Conservation (phyloP, 2,797 vertebrate genomes). For the Sebastes hopkinsi region DNA sequence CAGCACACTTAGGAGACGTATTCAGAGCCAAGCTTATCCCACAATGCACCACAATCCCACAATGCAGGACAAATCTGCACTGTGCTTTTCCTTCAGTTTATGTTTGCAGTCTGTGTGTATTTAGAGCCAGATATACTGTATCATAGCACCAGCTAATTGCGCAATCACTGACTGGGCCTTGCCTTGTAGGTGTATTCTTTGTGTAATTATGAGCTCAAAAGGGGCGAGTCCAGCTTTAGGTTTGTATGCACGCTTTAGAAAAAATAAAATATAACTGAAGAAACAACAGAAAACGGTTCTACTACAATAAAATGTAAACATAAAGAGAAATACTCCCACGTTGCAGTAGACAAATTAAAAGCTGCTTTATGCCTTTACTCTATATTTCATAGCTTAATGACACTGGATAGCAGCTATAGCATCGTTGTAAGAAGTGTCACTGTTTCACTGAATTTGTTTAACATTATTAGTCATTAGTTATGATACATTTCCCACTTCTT, state of each 20-base stretch:
- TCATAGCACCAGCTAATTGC: not conserved
- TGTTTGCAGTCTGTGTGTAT: not conserved
- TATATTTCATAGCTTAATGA: not conserved
- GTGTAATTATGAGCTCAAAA: not conserved
- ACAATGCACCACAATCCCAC: not conserved
- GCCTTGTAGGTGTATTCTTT: not conserved
- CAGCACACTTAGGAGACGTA: not conserved
- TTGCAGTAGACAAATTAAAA: not conserved
- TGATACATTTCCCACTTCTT: not conserved
- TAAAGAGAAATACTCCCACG: not conserved
- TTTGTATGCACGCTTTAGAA: not conserved
- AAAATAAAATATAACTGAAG: not conserved
- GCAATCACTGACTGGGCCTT: not conserved
- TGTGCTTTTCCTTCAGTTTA: not conserved
- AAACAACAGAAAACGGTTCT: not conserved
- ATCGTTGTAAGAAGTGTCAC: not conserved
- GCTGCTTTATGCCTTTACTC: not conserved
- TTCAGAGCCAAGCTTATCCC: not conserved
- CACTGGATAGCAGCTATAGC: not conserved
- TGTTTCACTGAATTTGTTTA: not conserved
- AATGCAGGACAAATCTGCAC: not conserved
- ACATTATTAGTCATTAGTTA: not conserved
- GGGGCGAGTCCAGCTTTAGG: not conserved
- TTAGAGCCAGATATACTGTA: not conserved
- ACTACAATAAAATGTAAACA: not conserved